phyloP scores from a whole-genome alignment of 2,797 vertebrate species.

The Nannoperca australis region DNA sequence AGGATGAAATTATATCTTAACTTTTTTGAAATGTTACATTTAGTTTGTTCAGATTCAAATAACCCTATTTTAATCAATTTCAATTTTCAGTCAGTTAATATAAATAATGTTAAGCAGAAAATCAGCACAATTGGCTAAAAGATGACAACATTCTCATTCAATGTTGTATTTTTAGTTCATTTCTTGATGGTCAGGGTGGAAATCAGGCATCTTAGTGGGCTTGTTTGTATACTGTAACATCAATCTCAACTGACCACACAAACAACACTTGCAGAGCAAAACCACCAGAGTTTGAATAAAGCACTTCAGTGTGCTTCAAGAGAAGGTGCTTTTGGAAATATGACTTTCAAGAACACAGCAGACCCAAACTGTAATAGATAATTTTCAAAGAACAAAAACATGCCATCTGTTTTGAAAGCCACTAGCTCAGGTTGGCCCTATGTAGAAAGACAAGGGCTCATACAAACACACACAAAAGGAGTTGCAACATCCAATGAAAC shows the following conservation, averaged over 20 bases:
- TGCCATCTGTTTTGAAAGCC: not conserved
- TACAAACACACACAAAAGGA: not conserved
- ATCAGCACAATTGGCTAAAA: not conserved
- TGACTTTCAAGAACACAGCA: conserved; percentile 7
- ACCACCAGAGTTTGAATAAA: not conserved
- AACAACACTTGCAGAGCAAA: conserved; percentile 2
- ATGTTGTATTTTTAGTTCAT: not conserved
- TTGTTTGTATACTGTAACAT: not conserved
- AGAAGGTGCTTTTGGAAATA: not conserved
- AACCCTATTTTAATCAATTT: no score
- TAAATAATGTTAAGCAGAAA: not conserved
- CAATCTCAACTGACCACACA: not conserved
- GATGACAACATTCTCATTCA: not conserved
- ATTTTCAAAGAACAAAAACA: conserved; percentile 10
- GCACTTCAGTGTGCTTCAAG: not conserved
- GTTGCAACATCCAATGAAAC: not conserved
- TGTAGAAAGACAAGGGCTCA: not conserved
- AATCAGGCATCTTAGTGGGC: not conserved
- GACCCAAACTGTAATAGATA: not conserved
- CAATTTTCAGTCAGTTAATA: no score
- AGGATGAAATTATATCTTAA: not conserved
- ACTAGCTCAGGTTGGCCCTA: not conserved
- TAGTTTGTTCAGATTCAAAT: conserved; percentile 1
- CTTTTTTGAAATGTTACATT: not conserved
- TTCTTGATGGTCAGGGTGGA: not conserved